Percentiles rank a stretch among this genome's conserved stretches.
phyloP scores from a whole-genome alignment of 2,797 vertebrate species.

The Alca torda region DNA sequence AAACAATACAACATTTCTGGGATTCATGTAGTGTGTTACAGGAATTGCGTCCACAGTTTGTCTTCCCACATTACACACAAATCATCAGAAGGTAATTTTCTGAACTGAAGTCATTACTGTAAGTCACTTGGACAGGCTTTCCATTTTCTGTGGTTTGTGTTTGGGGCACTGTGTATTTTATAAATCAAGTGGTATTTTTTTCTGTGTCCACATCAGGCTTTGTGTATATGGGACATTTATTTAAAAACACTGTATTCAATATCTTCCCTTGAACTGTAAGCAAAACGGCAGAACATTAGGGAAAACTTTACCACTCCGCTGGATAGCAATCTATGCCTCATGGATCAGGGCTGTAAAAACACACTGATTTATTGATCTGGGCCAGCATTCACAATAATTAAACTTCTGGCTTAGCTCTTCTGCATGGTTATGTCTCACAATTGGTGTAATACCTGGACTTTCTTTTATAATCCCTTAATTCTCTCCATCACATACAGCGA shows the following conservation, averaged over 20 bases:
- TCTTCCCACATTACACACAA: not conserved
- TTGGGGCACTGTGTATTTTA: not conserved
- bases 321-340: not conserved
- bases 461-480: not conserved
- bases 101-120: not conserved
- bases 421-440: not conserved
- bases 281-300: not conserved
- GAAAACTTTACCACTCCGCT: not conserved
- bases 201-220: not conserved
- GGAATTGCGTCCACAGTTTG: not conserved
- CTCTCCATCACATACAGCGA: no score
- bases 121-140: not conserved
- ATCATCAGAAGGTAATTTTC: not conserved
- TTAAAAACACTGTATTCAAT: not conserved
- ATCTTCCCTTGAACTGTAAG: not conserved
- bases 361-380: not conserved
- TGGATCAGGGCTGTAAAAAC: not conserved
- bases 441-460: not conserved
- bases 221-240: not conserved
- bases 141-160: not conserved
- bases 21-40: rapidly evolving
- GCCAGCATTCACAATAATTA: not conserved
- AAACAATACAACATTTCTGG: not conserved
- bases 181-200: not conserved
- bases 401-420: not conserved